Conservation (phyloP, 2,797 vertebrate species). For the Gephyroberyx darwinii region DNA sequence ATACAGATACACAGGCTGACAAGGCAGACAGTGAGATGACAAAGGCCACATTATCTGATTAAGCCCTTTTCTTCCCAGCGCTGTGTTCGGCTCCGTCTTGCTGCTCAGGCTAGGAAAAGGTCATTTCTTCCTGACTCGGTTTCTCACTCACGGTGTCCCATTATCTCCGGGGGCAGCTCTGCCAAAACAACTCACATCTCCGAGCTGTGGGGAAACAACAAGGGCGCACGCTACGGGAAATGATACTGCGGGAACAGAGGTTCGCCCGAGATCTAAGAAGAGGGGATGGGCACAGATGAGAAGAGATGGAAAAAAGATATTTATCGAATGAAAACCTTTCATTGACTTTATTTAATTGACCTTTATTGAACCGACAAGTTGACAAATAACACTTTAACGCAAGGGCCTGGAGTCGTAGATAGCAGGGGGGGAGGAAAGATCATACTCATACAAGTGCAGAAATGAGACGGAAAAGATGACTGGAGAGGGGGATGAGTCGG, state of each 20-base stretch:
- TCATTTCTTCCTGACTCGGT: slow-evolving; percentile 49
- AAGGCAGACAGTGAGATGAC: slow-evolving; percentile 52
- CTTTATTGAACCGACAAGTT: too few relatives aligned
- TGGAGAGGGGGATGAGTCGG: background rate
- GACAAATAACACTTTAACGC: too few relatives aligned
- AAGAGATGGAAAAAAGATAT: background rate
- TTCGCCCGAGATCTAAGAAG: slow-evolving; percentile 6
- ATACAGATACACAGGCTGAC: slow-evolving; percentile 49
- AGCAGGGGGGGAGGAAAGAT: background rate
- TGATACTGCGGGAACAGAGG: background rate
- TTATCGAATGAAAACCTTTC: too few relatives aligned
- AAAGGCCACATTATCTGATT: slow-evolving; percentile 72
- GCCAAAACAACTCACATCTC: slow-evolving; percentile 46
- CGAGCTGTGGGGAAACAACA: slow-evolving; percentile 25
- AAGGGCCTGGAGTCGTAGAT: too few relatives aligned
- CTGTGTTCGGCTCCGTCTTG: slow-evolving; percentile 30
- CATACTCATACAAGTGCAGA: background rate
- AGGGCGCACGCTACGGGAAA: background rate
- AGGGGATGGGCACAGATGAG: too few relatives aligned
- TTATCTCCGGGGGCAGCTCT: slow-evolving; percentile 39
- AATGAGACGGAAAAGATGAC: background rate
- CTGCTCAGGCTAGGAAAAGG: slow-evolving; percentile 51
- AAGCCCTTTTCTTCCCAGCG: slow-evolving; percentile 52
- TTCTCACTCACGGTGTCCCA: slow-evolving; percentile 50
- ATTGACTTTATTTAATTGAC: too few relatives aligned